Conservation (phyloP, 2,113 vertebrate genomes). For the Ciconia maguari region DNA sequence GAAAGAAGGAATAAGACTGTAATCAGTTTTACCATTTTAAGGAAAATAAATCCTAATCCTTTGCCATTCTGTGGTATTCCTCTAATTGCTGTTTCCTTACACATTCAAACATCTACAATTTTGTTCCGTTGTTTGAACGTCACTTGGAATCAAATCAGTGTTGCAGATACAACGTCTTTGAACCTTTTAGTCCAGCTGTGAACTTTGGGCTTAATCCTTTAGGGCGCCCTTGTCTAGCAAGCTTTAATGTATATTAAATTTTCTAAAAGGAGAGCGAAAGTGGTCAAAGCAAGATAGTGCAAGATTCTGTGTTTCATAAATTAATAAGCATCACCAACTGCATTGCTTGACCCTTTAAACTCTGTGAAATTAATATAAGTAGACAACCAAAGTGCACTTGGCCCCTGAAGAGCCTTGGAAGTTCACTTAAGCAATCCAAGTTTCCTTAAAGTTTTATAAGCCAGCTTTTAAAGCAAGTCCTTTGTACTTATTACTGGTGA, state of each 20-base stretch:
- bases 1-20: slow-evolving; percentile 16
- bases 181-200: slow-evolving; percentile 63
- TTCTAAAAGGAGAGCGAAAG: slow-evolving; percentile 61
- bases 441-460: slow-evolving; percentile 95
- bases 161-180: not conserved
- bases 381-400: slow-evolving; percentile 85
- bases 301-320: slow-evolving; percentile 86
- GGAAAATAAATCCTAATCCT: slow-evolving; percentile 58
- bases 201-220: slow-evolving; percentile 72
- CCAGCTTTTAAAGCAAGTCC: slow-evolving; percentile 87
- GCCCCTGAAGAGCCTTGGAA: slow-evolving; percentile 80
- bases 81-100: slow-evolving; percentile 67
- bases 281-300: slow-evolving; percentile 74
- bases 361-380: slow-evolving; percentile 98
- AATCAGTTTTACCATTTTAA: slow-evolving; percentile 53
- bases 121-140: slow-evolving; percentile 35
- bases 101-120: slow-evolving; percentile 46
- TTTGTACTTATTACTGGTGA: slow-evolving; percentile 85
- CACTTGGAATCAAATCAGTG: slow-evolving; percentile 59
- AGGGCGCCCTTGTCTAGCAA: slow-evolving; percentile 62
- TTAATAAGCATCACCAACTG: slow-evolving; percentile 90
- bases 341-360: slow-evolving; percentile 95
- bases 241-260: slow-evolving; percentile 75
- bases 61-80: not conserved
- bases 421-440: slow-evolving; percentile 91